Evolutionary conservation across 2,888 invertebrate species (phyloP).

Genomic region (Polydrusus pterygomalis): DNA sequence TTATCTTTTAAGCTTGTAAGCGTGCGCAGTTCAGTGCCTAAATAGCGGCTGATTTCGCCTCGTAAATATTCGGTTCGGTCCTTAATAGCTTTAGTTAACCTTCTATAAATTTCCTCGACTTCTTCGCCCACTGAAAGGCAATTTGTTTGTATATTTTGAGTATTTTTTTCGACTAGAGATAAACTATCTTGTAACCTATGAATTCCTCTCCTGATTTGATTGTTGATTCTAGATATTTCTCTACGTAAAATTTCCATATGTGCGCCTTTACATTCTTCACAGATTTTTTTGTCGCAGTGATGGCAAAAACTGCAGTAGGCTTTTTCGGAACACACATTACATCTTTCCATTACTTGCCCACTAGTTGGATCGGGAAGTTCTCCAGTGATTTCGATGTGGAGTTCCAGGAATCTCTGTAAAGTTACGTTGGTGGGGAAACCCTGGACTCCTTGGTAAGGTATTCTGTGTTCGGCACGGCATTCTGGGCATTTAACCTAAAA

Average conservation of each 20-base stretch:
- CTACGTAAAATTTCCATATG: conserved; percentile 96
- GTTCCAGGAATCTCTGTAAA: conserved; percentile 93
- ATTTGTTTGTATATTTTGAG: conserved; percentile 90
- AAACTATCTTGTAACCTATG: conserved; percentile 92
- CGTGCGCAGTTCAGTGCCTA: conserved; percentile 90
- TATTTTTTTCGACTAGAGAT: conserved; percentile 90
- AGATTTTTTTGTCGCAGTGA: conserved; percentile 98
- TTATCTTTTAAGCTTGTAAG: conserved; percentile 93
- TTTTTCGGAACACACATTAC: conserved; percentile 95
- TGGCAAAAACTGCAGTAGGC: conserved; percentile 91
- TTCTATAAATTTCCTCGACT: conserved; percentile 93
- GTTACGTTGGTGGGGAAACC: conserved; percentile 98
- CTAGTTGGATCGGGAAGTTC: conserved; percentile 93
- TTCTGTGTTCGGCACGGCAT: conserved; percentile 97
- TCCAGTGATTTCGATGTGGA: conserved; percentile 94
- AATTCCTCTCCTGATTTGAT: conserved; percentile 85
- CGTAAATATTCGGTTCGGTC: conserved; percentile 91
- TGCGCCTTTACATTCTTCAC: conserved; percentile 95
- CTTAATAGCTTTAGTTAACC: conserved; percentile 90
- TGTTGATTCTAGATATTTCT: conserved; percentile 71
- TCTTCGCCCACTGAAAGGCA: conserved; percentile 93
- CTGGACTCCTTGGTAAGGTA: conserved; percentile 95
- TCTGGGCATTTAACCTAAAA: conserved; percentile 95
- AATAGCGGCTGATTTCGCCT: conserved; percentile 93
- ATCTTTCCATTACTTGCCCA: conserved; percentile 94